A percentile compares a stretch with the other conserved stretches of the same genome.
These are phyloP conservation scores for Anolis apletophallus DNA, from an alignment of 2,797 vertebrate genomes.

Conservation along the genomic window DNA sequence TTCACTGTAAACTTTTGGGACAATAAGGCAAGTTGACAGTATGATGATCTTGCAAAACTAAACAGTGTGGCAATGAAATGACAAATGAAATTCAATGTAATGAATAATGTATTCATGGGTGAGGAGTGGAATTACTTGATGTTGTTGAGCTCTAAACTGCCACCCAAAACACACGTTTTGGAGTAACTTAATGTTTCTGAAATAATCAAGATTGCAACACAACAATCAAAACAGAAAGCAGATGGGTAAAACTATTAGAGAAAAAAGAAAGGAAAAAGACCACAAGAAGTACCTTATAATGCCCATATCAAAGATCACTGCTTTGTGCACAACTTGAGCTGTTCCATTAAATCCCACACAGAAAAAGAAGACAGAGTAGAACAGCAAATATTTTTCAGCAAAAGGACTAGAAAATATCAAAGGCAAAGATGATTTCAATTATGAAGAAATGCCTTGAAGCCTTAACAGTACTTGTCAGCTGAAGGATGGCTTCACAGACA, in stretches of 20 bases:
- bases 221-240: neutral
- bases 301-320: neutral
- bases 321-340: neutral
- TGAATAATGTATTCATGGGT: neutral
- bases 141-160: neutral
- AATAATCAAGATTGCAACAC: neutral
- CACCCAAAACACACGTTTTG: neutral
- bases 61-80: neutral
- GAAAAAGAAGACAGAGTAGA: neutral
- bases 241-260: neutral
- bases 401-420: neutral
- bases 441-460: constrained; percentile 1
- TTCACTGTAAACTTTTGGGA: neutral
- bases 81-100: constrained; percentile 25
- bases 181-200: neutral
- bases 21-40: neutral
- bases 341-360: neutral
- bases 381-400: neutral
- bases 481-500: neutral
- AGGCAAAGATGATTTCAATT: neutral
- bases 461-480: constrained; percentile 5
- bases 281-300: constrained; percentile 6
- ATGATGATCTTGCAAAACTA: constrained; percentile 1
- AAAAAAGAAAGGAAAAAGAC: neutral
- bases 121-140: too few species aligned